Evolutionary conservation across 2,888 invertebrate genomes (phyloP).

Genomic region (Pristionchus japonicus): DNA sequence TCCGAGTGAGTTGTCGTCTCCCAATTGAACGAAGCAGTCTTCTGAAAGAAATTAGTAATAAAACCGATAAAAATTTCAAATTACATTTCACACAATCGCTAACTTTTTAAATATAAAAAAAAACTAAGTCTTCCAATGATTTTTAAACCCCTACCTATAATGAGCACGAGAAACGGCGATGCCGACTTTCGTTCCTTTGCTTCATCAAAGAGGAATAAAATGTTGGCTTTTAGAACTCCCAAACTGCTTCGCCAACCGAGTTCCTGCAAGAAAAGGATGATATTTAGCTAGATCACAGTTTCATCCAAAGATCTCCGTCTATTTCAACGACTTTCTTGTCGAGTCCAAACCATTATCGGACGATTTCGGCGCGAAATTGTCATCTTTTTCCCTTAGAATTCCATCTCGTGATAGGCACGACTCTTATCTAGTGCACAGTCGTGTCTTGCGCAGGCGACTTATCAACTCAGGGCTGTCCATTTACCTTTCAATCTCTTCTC

Average conservation of each 20-base stretch:
- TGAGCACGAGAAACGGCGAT: conserved; percentile 67
- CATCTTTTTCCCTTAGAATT: conserved; percentile 22
- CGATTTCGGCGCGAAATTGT: conserved; percentile 23
- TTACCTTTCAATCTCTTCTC: not conserved
- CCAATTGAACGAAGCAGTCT: conserved; percentile 72
- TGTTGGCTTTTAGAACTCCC: conserved; percentile 72
- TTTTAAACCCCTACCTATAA: conserved; percentile 53
- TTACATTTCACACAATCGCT: too few relatives aligned
- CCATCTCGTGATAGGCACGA: conserved; percentile 21
- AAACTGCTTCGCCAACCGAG: conserved; percentile 68
- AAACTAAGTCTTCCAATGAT: not conserved
- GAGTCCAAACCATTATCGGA: conserved; percentile 16
- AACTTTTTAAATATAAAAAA: too few relatives aligned
- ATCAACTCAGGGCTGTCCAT: conserved; percentile 30
- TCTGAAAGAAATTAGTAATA: conserved; percentile 53
- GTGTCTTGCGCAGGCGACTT: conserved; percentile 30
- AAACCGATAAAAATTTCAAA: too few relatives aligned
- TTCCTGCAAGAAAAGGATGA: conserved; percentile 60
- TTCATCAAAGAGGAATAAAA: conserved; percentile 69
- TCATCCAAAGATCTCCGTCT: not conserved
- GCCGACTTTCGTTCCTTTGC: conserved; percentile 56
- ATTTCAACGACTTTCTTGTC: not conserved
- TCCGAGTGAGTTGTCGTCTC: conserved; percentile 73
- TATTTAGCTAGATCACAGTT: not conserved
- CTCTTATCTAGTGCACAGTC: conserved; percentile 44